These are phyloP conservation scores for Caenorhabditis elegans DNA, from an alignment of 1,140 invertebrate genomes.

Conservation along the genomic window WBcel235 BX284602.5:11467001-11467500, in stretches of 20 bases:
- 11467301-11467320: too few species aligned
- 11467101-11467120: conserved; percentile 46
- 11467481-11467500: not conserved
- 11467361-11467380: not conserved
- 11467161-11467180: not conserved
- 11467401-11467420: not conserved
- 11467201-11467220: too few species aligned
- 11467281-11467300: not conserved
- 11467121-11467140: conserved; percentile 45
- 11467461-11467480: not conserved
- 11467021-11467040: conserved; percentile 20
- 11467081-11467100: conserved; percentile 13
- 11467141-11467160: conserved; percentile 28
- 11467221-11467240: not conserved
- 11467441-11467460: not conserved
- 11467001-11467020: too few species aligned
- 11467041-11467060: not conserved
- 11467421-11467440: not conserved
- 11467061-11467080: not conserved
- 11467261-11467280: not conserved
- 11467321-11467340: not conserved
- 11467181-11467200: too few species aligned
- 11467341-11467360: not conserved
- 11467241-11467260: not conserved
- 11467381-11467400: not conserved